A percentile compares a stretch with the other conserved stretches of the same genome.
Conservation (phyloP, 2,888 invertebrate genomes). For the Xestia sexstrigata region DNA sequence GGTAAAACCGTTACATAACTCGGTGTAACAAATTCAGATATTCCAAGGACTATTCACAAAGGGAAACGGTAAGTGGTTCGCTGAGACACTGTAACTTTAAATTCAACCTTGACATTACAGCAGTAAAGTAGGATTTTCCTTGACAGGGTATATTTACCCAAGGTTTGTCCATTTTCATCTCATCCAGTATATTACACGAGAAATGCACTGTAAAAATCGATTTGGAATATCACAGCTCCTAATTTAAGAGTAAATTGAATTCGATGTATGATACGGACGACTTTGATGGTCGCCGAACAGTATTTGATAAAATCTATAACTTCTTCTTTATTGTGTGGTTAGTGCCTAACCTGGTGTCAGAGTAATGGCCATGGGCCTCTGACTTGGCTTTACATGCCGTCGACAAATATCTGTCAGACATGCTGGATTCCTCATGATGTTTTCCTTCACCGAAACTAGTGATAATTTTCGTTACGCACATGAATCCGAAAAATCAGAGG, state of each 20-base stretch:
- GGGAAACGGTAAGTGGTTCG: slow-evolving; percentile 37
- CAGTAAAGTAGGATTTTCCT: slow-evolving; percentile 31
- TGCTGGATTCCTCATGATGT: no score
- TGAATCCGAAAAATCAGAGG: not conserved
- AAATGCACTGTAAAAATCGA: slow-evolving; percentile 60
- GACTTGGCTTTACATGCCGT: no score
- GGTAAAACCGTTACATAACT: slow-evolving; percentile 46
- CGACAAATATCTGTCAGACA: no score
- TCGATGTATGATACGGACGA: not conserved
- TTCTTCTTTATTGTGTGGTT: no score
- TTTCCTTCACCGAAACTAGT: no score
- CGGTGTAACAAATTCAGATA: slow-evolving; percentile 62
- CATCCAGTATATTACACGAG: slow-evolving; percentile 47
- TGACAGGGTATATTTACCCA: slow-evolving; percentile 30
- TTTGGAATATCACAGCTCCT: slow-evolving; percentile 37
- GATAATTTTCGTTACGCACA: not conserved
- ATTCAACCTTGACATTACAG: slow-evolving; percentile 25
- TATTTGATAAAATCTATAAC: not conserved
- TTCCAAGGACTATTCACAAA: slow-evolving; percentile 50
- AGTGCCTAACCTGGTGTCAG: no score
- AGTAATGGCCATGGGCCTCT: no score
- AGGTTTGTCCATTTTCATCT: slow-evolving; percentile 33
- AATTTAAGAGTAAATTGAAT: slow-evolving; percentile 53
- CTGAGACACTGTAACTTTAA: slow-evolving; percentile 15
- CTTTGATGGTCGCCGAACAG: slow-evolving; percentile 3